A percentile compares a stretch with the other conserved stretches of the same genome.
Conservation (phyloP, 1,140 invertebrate genomes). For the Drosophila funebris region DNA sequence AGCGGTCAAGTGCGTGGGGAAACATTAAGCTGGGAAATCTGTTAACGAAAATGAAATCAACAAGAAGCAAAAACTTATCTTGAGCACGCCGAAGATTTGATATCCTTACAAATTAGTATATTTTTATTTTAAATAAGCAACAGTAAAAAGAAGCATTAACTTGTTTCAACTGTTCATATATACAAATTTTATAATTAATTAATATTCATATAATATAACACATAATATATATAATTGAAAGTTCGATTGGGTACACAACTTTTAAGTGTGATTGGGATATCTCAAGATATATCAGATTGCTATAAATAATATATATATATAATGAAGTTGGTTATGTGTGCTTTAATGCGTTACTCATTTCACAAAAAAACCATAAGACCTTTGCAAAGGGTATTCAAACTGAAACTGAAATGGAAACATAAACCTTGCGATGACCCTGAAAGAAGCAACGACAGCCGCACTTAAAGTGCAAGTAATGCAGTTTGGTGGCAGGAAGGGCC, state of each 20-base stretch:
- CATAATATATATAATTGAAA: too few species aligned
- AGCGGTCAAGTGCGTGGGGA: constrained; percentile 1
- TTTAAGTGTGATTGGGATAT: too few species aligned
- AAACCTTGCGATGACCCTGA: constrained; percentile 34
- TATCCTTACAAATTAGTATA: background rate
- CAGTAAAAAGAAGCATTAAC: too few species aligned
- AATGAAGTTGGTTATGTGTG: background rate
- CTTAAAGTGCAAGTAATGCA: constrained; percentile 70
- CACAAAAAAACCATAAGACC: background rate
- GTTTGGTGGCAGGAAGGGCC: constrained; percentile 26
- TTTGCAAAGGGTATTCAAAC: background rate
- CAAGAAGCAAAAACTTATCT: background rate
- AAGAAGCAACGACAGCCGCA: constrained; percentile 13
- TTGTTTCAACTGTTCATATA: too few species aligned
- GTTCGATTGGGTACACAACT: too few species aligned
- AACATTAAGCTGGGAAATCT: constrained; percentile 11
- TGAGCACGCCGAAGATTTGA: background rate
- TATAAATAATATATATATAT: too few species aligned
- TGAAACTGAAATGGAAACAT: constrained; percentile 1
- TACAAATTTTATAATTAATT: too few species aligned
- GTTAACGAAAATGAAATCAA: constrained; percentile 13
- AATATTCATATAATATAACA: too few species aligned
- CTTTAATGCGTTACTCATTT: background rate
- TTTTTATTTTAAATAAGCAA: too few species aligned
- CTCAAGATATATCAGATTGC: too few species aligned